Base-by-base conservation (phyloP, 2,888 invertebrate species). In the Lamproptera curius region DNA sequence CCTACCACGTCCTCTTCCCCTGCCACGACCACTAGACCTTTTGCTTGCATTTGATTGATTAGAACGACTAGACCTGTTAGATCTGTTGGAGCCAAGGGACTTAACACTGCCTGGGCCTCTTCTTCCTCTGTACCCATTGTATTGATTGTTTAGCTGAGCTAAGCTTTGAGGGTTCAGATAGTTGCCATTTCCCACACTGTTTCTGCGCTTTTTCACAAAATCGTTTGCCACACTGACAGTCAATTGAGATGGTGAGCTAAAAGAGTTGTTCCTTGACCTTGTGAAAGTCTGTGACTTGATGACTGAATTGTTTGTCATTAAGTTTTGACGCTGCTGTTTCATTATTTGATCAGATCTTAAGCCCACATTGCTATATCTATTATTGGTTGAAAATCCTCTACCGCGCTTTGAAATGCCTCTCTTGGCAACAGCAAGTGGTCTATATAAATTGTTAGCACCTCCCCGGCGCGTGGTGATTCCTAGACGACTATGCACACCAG, bases 221-320 rank as follows among this genome's bases (percentile, higher is more conserved):
- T 88, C 82, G 63, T 88, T 88, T 1, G 82, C 75, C 1, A 88
- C 86, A 63, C 84, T 86, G 4, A 88, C 86, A 42, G 85, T 84
- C 10, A 87, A 57, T 52, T 82, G 81, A 23, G 83, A 76, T 37
- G 76, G 67, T 36, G 78, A 68, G 59, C 66, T 76, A 20, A 80
- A 73, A 2, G 86, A 84, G 57, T 85, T 85, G 43, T 82, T 80
- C 47, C 84, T 73, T 13, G 87, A 87, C 5, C 87, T 67, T 37
- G 82, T 88, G 46, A 88, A 88, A 31, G 87, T 88, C 61, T 85
- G 87, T 4, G 87, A 78, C 58, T 62, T 76, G 42, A 88, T 87
- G 1, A 79, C 58, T 54, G 77, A 76, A 45, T 78, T 79, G 8
- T 75, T 67, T 9, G 61, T 53, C 8, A 73, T 55, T 5, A 28